Conservation (phyloP, 2,113 vertebrate species). For the Oryzias celebensis region DNA sequence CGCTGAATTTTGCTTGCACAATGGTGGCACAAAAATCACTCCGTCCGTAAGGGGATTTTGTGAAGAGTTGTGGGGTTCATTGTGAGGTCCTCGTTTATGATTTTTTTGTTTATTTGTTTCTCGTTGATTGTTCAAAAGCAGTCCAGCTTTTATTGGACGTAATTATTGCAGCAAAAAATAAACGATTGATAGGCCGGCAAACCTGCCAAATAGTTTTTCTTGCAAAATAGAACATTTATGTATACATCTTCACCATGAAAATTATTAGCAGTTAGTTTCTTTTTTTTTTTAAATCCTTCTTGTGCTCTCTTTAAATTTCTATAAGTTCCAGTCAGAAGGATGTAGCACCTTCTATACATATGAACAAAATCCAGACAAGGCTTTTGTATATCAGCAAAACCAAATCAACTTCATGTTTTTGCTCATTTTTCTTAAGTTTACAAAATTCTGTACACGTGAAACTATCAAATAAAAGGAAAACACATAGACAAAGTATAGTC, state of each 20-base stretch:
- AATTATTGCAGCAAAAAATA: conserved; percentile 75
- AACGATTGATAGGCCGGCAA: conserved; percentile 67
- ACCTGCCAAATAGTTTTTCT: conserved; percentile 67
- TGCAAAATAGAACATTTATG: conserved; percentile 78
- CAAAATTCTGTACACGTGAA: conserved; percentile 82
- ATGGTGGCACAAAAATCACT: too few species aligned
- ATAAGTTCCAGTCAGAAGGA: conserved; percentile 71
- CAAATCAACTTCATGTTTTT: conserved; percentile 62
- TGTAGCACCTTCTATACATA: conserved; percentile 70
- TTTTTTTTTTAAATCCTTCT: conserved; percentile 74
- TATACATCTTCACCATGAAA: conserved; percentile 79
- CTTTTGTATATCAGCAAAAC: conserved; percentile 80
- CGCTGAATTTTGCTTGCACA: too few species aligned
- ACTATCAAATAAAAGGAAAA: conserved; percentile 77
- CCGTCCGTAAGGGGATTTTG: background rate
- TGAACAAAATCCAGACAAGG: conserved; percentile 90
- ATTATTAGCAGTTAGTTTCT: conserved; percentile 62
- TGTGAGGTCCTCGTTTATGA: conserved; percentile 58
- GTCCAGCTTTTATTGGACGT: conserved; percentile 62
- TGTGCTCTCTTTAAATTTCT: conserved; percentile 74
- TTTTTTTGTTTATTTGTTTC: conserved; percentile 56
- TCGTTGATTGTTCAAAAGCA: conserved; percentile 77
- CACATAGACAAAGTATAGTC: conserved; percentile 87
- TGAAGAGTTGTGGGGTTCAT: conserved; percentile 20
- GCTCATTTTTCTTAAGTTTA: conserved; percentile 76